Percentiles rank a stretch among this genome's conserved stretches.
Evolutionary conservation across 2,797 vertebrate genomes (phyloP).

Genomic region (Pseudopleuronectes americanus): DNA sequence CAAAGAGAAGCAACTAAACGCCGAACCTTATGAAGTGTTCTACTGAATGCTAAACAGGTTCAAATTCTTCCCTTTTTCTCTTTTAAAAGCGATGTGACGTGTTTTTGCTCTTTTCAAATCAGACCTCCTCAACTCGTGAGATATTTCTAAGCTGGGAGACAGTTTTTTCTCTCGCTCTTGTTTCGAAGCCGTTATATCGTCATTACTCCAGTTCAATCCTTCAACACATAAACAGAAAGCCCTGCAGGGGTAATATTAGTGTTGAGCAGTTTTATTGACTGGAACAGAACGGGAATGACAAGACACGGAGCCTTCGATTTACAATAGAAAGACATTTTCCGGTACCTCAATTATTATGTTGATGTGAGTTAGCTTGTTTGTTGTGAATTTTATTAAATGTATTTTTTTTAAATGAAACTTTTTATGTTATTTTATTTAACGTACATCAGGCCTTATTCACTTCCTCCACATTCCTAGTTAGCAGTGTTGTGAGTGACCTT

Average conservation of each 20-base stretch:
- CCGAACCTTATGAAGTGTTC: slow-evolving; percentile 32
- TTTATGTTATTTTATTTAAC: no score
- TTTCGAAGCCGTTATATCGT: slow-evolving; percentile 22
- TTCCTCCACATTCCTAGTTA: background rate
- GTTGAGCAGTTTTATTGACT: slow-evolving; percentile 32
- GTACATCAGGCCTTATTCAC: background rate
- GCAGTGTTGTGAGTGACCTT: background rate
- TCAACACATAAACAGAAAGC: slow-evolving; percentile 36
- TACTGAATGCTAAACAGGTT: slow-evolving; percentile 47
- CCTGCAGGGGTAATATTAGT: slow-evolving; percentile 26
- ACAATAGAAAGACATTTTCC: no score
- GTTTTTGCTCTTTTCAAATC: slow-evolving; percentile 29
- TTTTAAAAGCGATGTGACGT: background rate
- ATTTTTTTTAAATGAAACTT: no score
- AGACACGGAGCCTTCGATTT: slow-evolving; percentile 3
- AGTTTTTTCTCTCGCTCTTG: slow-evolving; percentile 4
- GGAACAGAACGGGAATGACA: slow-evolving; percentile 9
- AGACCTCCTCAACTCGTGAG: slow-evolving; percentile 1
- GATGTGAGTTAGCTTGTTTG: no score
- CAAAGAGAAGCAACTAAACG: slow-evolving; percentile 50
- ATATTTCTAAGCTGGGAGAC: slow-evolving; percentile 8
- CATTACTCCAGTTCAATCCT: slow-evolving; percentile 25
- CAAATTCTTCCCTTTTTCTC: slow-evolving; percentile 19
- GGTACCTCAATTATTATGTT: no score
- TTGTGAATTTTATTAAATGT: no score